These are phyloP conservation scores for Drosophila emarginata DNA, from an alignment of 2,888 invertebrate species.

Conservation along the genomic window DNA sequence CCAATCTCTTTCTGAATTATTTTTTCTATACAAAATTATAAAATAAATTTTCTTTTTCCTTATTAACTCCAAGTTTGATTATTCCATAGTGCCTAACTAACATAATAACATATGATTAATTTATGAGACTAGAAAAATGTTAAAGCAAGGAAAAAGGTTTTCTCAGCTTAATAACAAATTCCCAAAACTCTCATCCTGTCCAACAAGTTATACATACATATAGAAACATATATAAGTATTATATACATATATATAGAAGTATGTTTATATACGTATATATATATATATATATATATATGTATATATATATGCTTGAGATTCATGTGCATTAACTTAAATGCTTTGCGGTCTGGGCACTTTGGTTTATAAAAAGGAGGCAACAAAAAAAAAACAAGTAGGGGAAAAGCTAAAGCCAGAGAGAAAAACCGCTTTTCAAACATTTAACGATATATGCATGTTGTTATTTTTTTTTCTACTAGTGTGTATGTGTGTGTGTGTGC, in stretches of 20 bases:
- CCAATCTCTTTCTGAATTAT: no score
- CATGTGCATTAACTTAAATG: constrained; percentile 76
- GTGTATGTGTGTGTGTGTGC: no score
- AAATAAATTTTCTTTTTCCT: no score
- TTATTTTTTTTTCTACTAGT: background rate
- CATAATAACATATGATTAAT: constrained; percentile 2
- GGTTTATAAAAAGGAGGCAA: constrained; percentile 56
- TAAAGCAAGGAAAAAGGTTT: constrained; percentile 3
- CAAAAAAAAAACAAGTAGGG: constrained; percentile 28
- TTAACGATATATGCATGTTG: constrained; percentile 57
- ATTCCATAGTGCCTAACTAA: background rate
- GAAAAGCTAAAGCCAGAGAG: background rate
- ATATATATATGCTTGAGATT: constrained; percentile 42
- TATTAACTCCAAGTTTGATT: background rate
- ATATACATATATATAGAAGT: constrained; percentile 48
- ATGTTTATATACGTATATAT: constrained; percentile 21
- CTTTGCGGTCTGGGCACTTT: constrained; percentile 75
- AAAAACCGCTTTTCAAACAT: constrained; percentile 71
- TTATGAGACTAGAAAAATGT: constrained; percentile 11
- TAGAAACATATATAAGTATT: constrained; percentile 41
- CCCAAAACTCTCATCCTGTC: constrained; percentile 13
- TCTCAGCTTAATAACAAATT: background rate
- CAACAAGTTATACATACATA: constrained; percentile 12
- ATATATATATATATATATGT: constrained; percentile 6
- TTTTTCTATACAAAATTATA: no score